Percentiles rank a stretch among this genome's conserved stretches.
Evolutionary conservation across 2,797 vertebrate species (phyloP).

Genomic region (Babyrousa celebensis): DNA sequence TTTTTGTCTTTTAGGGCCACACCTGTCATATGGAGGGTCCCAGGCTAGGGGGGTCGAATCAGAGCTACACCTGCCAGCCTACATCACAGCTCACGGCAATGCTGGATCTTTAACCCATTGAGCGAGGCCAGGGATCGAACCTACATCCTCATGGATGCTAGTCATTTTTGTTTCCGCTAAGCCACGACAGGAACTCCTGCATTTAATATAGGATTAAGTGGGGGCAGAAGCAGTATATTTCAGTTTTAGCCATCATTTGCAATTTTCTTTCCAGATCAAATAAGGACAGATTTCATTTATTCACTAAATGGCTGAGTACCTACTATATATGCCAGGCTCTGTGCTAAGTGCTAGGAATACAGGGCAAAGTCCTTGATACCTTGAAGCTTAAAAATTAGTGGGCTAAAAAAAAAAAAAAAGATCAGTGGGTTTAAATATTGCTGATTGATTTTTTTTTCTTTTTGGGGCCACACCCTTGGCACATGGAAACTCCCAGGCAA

Average conservation of each 20-base stretch:
- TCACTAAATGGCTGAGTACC: background rate
- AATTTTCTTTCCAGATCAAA: conserved; percentile 32
- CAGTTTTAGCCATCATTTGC: conserved; percentile 1
- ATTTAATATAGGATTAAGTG: background rate
- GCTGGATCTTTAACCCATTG: too few relatives aligned
- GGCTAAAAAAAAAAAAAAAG: background rate
- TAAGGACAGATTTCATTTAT: conserved; percentile 40
- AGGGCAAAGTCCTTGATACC: background rate
- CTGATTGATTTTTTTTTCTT: background rate
- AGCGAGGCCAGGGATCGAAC: too few relatives aligned
- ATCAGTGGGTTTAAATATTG: background rate
- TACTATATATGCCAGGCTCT: background rate
- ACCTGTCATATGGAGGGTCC: too few relatives aligned
- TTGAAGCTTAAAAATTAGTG: background rate
- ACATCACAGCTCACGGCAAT: too few relatives aligned
- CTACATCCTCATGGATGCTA: too few relatives aligned
- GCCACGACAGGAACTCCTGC: too few relatives aligned
- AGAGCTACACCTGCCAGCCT: too few relatives aligned
- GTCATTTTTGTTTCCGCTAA: too few relatives aligned
- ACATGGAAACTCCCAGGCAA: too few relatives aligned
- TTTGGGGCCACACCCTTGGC: too few relatives aligned
- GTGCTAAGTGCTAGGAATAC: background rate
- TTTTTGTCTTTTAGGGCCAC: too few relatives aligned
- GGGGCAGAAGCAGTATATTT: background rate
- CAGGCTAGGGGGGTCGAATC: too few relatives aligned